phyloP scores from a whole-genome alignment of 2,113 vertebrate species.

The Lynx canadensis region DNA sequence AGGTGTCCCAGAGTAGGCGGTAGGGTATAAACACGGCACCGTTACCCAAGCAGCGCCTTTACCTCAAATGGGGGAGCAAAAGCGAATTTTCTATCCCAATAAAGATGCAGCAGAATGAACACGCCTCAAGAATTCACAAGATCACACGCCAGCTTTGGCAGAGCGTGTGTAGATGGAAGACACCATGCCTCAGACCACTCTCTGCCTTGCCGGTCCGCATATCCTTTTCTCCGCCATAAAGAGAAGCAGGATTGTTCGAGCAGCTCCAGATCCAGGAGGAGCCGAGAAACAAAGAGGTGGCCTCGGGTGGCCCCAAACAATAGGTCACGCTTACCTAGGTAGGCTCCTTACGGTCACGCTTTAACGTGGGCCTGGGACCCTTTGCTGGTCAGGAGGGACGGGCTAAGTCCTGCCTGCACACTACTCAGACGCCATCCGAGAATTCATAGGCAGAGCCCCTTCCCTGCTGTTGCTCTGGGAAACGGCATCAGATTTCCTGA shows the following conservation, averaged over 20 bases:
- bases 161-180: not conserved
- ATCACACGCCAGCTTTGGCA: not conserved
- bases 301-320: not conserved
- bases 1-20: not conserved
- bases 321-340: not conserved
- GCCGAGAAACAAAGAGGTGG: not conserved
- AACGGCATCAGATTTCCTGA: slow-evolving; percentile 51
- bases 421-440: slow-evolving; percentile 34
- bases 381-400: slow-evolving; percentile 40
- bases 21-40: not conserved
- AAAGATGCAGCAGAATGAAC: not conserved
- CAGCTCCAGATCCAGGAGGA: not conserved
- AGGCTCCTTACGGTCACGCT: not conserved
- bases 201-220: not conserved
- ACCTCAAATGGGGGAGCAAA: not conserved
- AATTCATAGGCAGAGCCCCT: not conserved
- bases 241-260: not conserved
- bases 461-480: not conserved
- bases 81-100: slow-evolving; percentile 18
- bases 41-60: not conserved
- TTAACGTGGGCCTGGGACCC: slow-evolving; percentile 24
- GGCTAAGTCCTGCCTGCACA: slow-evolving; percentile 19
- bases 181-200: not conserved
- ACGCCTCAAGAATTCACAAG: not conserved
- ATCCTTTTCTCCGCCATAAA: not conserved